Evolutionary conservation across 2,113 vertebrate genomes (phyloP).

Genomic region (Australoheros scitulus): DNA sequence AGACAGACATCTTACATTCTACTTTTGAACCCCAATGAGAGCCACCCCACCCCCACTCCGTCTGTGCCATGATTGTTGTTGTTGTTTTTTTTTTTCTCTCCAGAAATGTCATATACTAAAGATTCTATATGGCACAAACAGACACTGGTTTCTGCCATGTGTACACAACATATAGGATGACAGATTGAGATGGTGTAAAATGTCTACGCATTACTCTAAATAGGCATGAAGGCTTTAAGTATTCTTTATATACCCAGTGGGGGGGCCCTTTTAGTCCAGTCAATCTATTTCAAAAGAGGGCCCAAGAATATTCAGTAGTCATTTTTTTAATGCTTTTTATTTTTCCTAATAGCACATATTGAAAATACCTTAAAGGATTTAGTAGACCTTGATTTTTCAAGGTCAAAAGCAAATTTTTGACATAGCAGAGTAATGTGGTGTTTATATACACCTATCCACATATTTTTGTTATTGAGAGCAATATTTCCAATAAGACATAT

Average conservation of each 20-base stretch:
- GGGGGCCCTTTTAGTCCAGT: background rate
- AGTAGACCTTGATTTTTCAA: background rate
- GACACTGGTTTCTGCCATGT: conserved; percentile 66
- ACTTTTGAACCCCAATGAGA: conserved; percentile 83
- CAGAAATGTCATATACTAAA: conserved; percentile 79
- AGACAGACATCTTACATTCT: conserved; percentile 83
- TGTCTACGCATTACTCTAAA: conserved; percentile 59
- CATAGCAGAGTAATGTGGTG: background rate
- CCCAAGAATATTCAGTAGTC: background rate
- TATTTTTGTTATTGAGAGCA: background rate
- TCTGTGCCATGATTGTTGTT: conserved; percentile 81
- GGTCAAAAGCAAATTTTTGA: background rate
- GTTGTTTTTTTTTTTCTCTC: conserved; percentile 43
- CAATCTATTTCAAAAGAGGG: background rate
- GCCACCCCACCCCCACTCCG: conserved; percentile 84
- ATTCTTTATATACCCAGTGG: conserved; percentile 4
- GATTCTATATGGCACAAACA: conserved; percentile 77
- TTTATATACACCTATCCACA: background rate
- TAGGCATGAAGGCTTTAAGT: conserved; percentile 23
- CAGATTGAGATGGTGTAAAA: conserved; percentile 71
- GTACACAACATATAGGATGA: conserved; percentile 70
- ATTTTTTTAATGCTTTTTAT: background rate
- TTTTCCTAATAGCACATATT: background rate
- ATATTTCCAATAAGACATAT: background rate
- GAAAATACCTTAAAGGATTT: background rate